These are phyloP conservation scores for Myotis planiceps DNA, from an alignment of 2,797 vertebrate genomes.

Conservation along the genomic window DNA sequence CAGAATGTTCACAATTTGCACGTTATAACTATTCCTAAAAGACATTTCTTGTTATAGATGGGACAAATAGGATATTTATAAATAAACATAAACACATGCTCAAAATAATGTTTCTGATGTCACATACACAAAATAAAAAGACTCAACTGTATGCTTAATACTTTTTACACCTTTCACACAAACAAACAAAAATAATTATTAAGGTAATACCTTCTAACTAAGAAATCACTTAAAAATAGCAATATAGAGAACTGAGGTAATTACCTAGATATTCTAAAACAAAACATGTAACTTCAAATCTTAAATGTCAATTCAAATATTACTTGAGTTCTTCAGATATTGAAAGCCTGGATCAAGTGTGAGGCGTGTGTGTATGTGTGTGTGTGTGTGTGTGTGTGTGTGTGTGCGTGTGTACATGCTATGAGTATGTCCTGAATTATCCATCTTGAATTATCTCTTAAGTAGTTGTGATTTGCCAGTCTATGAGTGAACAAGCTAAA, in stretches of 20 bases:
- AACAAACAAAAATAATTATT: background rate
- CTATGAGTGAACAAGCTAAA: conserved; percentile 23
- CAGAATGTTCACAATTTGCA: background rate
- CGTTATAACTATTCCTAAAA: conserved; percentile 23
- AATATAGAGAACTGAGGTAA: conserved; percentile 9
- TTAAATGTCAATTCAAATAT: background rate
- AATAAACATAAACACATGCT: conserved; percentile 40
- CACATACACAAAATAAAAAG: background rate
- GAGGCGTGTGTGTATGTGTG: background rate
- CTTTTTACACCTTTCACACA: conserved; percentile 79
- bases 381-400: background rate
- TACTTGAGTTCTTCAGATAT: background rate
- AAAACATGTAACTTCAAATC: background rate
- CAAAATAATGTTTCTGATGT: conserved; percentile 34
- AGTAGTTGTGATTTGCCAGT: background rate
- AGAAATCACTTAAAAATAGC: conserved; percentile 30
- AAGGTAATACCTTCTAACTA: conserved; percentile 13
- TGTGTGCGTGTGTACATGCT: background rate
- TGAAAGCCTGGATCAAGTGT: background rate
- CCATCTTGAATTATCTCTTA: background rate
- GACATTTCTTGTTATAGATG: background rate
- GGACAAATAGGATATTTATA: background rate
- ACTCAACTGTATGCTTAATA: conserved; percentile 71
- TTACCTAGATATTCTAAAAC: background rate
- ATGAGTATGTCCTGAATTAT: background rate